A percentile compares a stretch with the other conserved stretches of the same genome.
Evolutionary conservation across 2,113 vertebrate genomes (phyloP).

Genomic region (Burhinus oedicnemus): DNA sequence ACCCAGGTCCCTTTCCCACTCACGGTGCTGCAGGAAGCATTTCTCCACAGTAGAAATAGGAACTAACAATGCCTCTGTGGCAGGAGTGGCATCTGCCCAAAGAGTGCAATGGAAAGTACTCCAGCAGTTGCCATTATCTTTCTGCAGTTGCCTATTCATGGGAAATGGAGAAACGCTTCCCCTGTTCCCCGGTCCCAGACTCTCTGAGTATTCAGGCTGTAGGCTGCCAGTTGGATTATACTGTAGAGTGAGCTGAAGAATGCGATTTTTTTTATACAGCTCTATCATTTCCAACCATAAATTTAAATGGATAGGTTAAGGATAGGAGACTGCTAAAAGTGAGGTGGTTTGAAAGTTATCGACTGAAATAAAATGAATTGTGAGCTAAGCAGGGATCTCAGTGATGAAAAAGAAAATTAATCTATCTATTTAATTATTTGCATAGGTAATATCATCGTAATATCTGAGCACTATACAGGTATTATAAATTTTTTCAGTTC

Average conservation of each 20-base stretch:
- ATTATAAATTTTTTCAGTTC: not conserved
- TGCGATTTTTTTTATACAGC: not conserved
- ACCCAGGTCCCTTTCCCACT: not conserved
- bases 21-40: not conserved
- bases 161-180: not conserved
- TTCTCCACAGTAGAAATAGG: not conserved
- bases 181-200: not conserved
- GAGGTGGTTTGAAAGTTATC: not conserved
- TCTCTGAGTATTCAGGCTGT: not conserved
- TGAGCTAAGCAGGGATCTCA: not conserved
- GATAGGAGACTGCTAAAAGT: not conserved
- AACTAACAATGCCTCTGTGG: not conserved
- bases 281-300: slow-evolving; percentile 10
- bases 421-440: slow-evolving; percentile 6
- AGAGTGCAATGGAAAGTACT: not conserved
- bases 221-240: not conserved
- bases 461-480: not conserved
- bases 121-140: not conserved
- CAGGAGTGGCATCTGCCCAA: not conserved
- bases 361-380: slow-evolving; percentile 22
- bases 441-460: not conserved
- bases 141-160: not conserved
- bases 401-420: not conserved
- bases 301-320: slow-evolving; percentile 8
- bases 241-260: not conserved